Evolutionary conservation across 2,888 invertebrate genomes (phyloP).

Genomic region (Nymphalis urticae): DNA sequence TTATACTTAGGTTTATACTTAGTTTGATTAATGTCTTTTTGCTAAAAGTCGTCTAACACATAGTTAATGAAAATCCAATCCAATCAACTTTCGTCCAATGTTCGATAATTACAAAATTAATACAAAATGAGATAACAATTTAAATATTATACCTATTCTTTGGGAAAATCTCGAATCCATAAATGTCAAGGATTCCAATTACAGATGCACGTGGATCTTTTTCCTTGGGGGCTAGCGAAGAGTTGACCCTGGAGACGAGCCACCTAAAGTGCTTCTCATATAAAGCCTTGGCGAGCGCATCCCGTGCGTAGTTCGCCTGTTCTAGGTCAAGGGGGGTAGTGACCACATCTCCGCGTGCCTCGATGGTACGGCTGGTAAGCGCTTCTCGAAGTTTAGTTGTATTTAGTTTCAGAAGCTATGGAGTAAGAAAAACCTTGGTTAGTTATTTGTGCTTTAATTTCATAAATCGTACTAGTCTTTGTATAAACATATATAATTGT

Average conservation of each 20-base stretch:
- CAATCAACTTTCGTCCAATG: no score
- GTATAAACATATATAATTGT: no score
- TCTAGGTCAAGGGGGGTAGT: conserved; percentile 90
- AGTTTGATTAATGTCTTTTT: no score
- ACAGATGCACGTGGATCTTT: conserved; percentile 83
- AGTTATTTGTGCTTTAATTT: not conserved
- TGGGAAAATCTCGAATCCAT: conserved; percentile 96
- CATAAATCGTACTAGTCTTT: not conserved
- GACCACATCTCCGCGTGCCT: conserved; percentile 91
- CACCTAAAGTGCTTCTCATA: conserved; percentile 95
- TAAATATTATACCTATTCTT: conserved; percentile 85
- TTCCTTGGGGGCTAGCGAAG: conserved; percentile 84
- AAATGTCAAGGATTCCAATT: conserved; percentile 96
- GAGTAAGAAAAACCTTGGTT: not conserved
- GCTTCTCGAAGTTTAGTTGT: conserved; percentile 85
- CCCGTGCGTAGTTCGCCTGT: conserved; percentile 91
- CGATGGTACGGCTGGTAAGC: conserved; percentile 92
- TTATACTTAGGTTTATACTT: no score
- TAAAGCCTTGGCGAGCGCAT: conserved; percentile 94
- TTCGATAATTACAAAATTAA: no score
- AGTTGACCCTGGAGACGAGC: conserved; percentile 91
- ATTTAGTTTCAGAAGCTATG: conserved; percentile 88
- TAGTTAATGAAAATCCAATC: no score
- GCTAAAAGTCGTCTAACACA: not conserved
- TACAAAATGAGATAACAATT: no score